Base-by-base conservation (phyloP, 2,113 vertebrate species). In the Plectropomus leopardus region DNA sequence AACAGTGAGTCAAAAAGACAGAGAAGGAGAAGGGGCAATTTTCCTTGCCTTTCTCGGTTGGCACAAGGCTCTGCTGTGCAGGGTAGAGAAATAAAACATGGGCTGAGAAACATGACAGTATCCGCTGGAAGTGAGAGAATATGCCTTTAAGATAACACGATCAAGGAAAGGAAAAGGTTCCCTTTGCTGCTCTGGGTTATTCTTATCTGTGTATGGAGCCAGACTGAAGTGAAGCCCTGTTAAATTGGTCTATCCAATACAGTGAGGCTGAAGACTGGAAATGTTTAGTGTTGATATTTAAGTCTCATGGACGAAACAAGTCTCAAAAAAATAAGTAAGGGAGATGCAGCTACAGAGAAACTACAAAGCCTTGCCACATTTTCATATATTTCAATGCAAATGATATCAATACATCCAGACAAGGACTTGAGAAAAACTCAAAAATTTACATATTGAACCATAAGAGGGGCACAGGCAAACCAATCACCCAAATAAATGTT, bases 31-130 rank as follows among this genome's bases (percentile, higher is more conserved):
- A 59, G 40, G 81, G 79, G 42, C 74, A 60, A 84, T 80, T 87
- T 87, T 54, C 60, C 13, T 77, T 77, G n/a, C 72, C 76, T 83
- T 85, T 85, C 60, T 21, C 9, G 7, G 34, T 40, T 77, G 79
- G 70, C 79, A 80, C 60, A 71, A 36, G 36, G 67, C 65, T 80
- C 60, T 71, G 51, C 59, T 72, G 65, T 67, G 77, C 53, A 65
- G 42, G 78, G 85, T 28, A 48, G 59, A 78, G 80, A 84, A 88
- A 88, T 85, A 89, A 92, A 91, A 86, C 28, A 86, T 69, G 83
- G 76, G 59, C 64, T 71, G 67, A 82, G 79, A 67, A 80, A 88
- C 83, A 88, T 85, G 84, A 88, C 82, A 88, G 86, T 61, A 87
- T 82, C 40, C 28, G 6, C 59, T 63, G 80, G 80, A 87, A 87